Conservation (phyloP, 2,113 vertebrate species). For the Tapirus terrestris region DNA sequence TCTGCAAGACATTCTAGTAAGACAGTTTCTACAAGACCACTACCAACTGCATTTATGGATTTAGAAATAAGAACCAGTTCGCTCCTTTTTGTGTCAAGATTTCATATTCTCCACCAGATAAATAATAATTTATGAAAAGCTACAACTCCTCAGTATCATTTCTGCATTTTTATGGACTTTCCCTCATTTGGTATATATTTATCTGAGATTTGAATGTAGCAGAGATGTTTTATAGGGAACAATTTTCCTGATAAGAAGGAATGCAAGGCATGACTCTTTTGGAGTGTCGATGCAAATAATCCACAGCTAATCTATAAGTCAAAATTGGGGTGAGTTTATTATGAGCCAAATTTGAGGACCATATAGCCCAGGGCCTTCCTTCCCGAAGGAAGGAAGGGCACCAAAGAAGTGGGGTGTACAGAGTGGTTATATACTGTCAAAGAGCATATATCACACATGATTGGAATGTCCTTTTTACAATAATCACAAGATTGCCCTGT, state of each 20-base stretch:
- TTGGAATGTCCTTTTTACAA: too few species aligned
- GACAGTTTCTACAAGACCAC: neutral
- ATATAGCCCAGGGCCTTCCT: too few species aligned
- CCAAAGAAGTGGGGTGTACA: too few species aligned
- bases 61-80: neutral
- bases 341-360: too few species aligned
- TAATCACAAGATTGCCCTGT: too few species aligned
- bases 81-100: neutral
- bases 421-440: too few species aligned
- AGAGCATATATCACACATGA: too few species aligned
- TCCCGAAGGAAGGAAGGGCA: too few species aligned
- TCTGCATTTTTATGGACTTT: conserved; percentile 4
- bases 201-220: neutral
- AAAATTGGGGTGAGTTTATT: too few species aligned
- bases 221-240: neutral
- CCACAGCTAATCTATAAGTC: too few species aligned
- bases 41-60: neutral
- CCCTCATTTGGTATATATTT: neutral
- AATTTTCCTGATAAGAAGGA: neutral
- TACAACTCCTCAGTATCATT: neutral
- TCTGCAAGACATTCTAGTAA: neutral
- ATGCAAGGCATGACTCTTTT: neutral
- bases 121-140: conserved; percentile 16
- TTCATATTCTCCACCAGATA: neutral
- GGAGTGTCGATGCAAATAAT: too few species aligned